Conservation (phyloP, 2,797 vertebrate genomes). For the Onychomys arenicola region DNA sequence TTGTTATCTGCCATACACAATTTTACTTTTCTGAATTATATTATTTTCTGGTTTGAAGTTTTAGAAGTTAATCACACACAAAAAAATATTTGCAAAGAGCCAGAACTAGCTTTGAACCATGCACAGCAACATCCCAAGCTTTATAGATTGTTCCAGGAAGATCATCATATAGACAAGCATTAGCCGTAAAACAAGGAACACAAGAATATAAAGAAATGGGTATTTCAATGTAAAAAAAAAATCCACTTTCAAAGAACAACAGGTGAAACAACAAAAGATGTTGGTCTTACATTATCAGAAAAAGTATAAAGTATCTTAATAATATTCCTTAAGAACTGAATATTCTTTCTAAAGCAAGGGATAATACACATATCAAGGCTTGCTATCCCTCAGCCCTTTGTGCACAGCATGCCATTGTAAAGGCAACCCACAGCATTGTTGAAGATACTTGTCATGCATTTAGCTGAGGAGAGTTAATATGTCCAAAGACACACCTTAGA, state of each 20-base stretch:
- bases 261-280: slow-evolving; percentile 19
- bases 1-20: not conserved
- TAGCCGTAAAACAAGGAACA: not conserved
- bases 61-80: slow-evolving; percentile 33
- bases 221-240: not conserved
- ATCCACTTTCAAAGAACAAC: not conserved
- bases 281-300: not conserved
- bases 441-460: not conserved
- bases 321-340: slow-evolving; percentile 40
- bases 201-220: not conserved
- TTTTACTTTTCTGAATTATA: slow-evolving; percentile 48
- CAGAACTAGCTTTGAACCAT: not conserved
- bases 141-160: not conserved
- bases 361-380: not conserved
- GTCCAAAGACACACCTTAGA: slow-evolving; percentile 6
- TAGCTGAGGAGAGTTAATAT: not conserved
- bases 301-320: slow-evolving; percentile 11
- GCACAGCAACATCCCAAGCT: not conserved
- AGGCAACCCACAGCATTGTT: not conserved
- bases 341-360: slow-evolving; percentile 39
- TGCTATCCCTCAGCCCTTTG: not conserved
- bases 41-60: slow-evolving; percentile 50
- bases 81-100: slow-evolving; percentile 36
- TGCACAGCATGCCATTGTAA: not conserved
- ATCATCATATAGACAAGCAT: not conserved